phyloP scores from a whole-genome alignment of 2,888 invertebrate species.

The Phlogophora meticulosa region DNA sequence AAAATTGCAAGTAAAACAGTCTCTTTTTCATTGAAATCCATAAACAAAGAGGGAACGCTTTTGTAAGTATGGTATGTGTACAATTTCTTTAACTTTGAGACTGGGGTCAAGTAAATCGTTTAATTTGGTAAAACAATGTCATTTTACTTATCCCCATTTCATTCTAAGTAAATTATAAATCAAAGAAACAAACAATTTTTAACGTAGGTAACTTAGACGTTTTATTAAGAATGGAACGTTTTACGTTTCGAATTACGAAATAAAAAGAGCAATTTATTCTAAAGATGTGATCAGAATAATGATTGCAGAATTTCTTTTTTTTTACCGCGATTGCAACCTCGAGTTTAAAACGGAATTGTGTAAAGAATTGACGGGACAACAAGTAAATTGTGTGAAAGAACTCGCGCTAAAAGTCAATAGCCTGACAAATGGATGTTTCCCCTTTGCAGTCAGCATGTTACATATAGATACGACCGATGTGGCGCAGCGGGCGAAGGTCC shows the following conservation, averaged over 20 bases:
- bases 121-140: constrained; percentile 17
- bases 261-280: constrained; percentile 56
- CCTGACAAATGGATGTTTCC: constrained; percentile 62
- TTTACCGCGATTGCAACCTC: constrained; percentile 35
- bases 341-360: constrained; percentile 46
- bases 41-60: constrained; percentile 13
- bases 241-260: constrained; percentile 51
- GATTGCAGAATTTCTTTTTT: constrained; percentile 32
- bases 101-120: constrained; percentile 24
- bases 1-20: no score
- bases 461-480: no score
- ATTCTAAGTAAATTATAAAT: constrained; percentile 31
- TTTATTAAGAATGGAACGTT: constrained; percentile 41
- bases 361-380: constrained; percentile 47
- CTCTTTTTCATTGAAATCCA: not conserved
- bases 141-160: constrained; percentile 13
- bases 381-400: constrained; percentile 54
- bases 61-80: constrained; percentile 5
- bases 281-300: constrained; percentile 60
- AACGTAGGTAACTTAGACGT: constrained; percentile 23
- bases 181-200: constrained; percentile 32
- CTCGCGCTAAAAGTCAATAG: constrained; percentile 64
- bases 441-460: constrained; percentile 49
- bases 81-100: constrained; percentile 2
- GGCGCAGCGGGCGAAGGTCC: no score